These are phyloP conservation scores for Mus caroli DNA, from an alignment of 2,797 vertebrate genomes.

Conservation along the genomic window DNA sequence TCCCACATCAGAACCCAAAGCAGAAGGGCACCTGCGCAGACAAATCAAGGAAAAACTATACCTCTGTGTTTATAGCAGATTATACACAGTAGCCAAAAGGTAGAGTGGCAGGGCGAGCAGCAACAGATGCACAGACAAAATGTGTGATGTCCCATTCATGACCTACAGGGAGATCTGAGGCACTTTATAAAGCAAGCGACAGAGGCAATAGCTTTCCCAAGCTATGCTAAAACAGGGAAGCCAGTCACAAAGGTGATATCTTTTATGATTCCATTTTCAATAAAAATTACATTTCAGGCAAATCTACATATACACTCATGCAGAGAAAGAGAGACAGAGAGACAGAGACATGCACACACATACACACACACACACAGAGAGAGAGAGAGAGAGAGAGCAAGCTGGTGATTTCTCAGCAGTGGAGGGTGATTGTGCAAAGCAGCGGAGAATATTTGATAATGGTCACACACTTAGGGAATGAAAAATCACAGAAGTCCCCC, in stretches of 20 bases:
- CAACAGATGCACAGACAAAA: neutral
- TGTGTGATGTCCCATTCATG: neutral
- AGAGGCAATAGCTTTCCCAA: constrained; percentile 10
- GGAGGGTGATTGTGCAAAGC: too few relatives aligned
- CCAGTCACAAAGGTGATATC: neutral
- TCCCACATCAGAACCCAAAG: neutral
- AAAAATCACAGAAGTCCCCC: neutral
- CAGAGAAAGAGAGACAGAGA: neutral
- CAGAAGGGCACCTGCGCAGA: neutral
- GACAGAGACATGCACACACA: too few relatives aligned
- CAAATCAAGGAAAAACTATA: neutral
- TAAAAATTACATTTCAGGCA: neutral
- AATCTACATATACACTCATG: neutral
- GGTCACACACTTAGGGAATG: neutral
- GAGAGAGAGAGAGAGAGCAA: neutral
- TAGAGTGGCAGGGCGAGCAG: too few relatives aligned
- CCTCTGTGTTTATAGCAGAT: neutral
- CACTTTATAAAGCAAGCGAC: neutral
- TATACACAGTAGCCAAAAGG: neutral
- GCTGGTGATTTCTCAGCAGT: neutral
- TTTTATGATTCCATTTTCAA: neutral
- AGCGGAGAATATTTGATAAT: neutral
- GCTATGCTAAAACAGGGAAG: neutral
- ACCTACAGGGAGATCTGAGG: neutral
- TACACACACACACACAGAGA: too few relatives aligned